These are phyloP conservation scores for Camptogramma bilineatum DNA, from an alignment of 2,888 invertebrate species.

Conservation along the genomic window DNA sequence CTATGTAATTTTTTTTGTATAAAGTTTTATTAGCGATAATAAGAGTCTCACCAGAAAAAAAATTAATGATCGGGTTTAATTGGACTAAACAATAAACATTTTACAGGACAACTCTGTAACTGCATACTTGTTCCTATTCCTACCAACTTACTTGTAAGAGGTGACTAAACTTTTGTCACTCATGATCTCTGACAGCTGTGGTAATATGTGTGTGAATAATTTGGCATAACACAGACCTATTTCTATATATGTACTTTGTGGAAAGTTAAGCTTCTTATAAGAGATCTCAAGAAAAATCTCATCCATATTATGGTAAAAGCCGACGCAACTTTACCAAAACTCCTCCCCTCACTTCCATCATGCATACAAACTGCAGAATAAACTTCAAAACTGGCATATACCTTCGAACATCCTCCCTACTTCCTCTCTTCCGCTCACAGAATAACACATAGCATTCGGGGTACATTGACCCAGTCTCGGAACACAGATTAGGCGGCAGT, in stretches of 20 bases:
- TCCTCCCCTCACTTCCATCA: background rate
- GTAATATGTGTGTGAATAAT: background rate
- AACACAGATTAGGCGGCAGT: constrained; percentile 14
- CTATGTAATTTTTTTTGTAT: no score
- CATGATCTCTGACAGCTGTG: background rate
- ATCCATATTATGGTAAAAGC: background rate
- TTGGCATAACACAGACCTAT: background rate
- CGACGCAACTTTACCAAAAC: background rate
- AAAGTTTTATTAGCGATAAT: no score
- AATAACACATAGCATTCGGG: constrained; percentile 20
- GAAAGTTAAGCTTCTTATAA: background rate
- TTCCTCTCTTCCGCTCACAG: constrained; percentile 43
- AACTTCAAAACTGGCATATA: constrained; percentile 35
- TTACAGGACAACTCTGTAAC: no score
- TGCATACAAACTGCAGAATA: constrained; percentile 42
- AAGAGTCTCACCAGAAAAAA: no score
- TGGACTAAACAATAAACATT: no score
- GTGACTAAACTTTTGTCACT: background rate
- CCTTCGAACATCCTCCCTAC: constrained; percentile 37
- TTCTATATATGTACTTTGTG: background rate
- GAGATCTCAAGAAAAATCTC: background rate
- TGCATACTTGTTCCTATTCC: no score
- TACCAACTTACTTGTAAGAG: no score
- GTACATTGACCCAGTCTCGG: constrained; percentile 39
- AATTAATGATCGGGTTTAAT: no score